Conservation (phyloP, 2,888 invertebrate species). For the Dexiosoma caninum region DNA sequence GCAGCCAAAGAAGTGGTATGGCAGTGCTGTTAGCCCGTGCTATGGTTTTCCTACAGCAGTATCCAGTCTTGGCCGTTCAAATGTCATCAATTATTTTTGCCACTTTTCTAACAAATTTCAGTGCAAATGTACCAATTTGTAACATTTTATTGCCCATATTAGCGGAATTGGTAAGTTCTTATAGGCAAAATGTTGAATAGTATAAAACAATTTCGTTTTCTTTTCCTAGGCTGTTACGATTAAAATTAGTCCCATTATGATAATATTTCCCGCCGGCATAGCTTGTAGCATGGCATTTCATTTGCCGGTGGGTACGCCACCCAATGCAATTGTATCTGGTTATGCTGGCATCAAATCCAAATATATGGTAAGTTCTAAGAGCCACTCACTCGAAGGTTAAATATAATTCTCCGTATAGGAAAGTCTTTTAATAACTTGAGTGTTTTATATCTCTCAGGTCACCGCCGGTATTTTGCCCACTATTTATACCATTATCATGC, state of each 20-base stretch:
- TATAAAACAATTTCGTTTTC: background rate
- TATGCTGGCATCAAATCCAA: constrained; percentile 86
- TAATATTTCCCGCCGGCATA: constrained; percentile 91
- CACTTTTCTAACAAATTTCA: constrained; percentile 88
- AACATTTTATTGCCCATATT: constrained; percentile 89
- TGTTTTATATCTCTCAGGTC: constrained; percentile 77
- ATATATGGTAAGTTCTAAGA: constrained; percentile 81
- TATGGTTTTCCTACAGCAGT: constrained; percentile 81
- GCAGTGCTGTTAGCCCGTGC: constrained; percentile 84
- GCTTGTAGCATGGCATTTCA: constrained; percentile 93
- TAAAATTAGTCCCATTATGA: constrained; percentile 87
- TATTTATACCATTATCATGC: constrained; percentile 83
- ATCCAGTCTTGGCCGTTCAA: constrained; percentile 81
- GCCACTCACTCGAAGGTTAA: background rate
- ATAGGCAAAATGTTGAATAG: background rate
- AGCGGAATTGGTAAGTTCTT: constrained; percentile 81
- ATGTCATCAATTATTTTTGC: constrained; percentile 79
- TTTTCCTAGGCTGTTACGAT: constrained; percentile 81
- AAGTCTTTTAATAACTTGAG: too few relatives aligned
- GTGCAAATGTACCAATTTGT: constrained; percentile 91
- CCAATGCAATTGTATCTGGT: constrained; percentile 93
- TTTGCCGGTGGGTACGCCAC: constrained; percentile 95
- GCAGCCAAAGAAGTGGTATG: constrained; percentile 86
- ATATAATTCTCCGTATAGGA: background rate
- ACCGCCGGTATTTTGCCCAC: constrained; percentile 86